Evolutionary conservation across 1,140 invertebrate genomes (phyloP), one percentile per base, ranked within the genome.

Genomic region (Xylocopa sonorina): DNA sequence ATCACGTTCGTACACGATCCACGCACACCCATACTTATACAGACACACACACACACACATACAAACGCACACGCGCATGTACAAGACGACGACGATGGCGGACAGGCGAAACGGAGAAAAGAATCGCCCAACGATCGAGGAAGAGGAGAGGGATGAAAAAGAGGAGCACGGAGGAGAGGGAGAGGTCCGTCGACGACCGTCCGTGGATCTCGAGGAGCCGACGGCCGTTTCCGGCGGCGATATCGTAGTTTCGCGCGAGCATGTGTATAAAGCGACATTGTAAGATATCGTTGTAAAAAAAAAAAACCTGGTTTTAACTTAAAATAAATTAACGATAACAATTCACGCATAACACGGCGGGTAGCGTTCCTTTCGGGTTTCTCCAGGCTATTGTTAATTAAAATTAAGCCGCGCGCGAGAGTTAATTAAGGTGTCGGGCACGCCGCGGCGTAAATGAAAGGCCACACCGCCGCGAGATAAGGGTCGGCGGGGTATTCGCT

Each of bases 301-400:
- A 90, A n/a, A n/a, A n/a, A n/a, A n/a, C n/a, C n/a, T n/a, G 84
- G 88, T 92, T 93, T 92, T 92, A 92, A 92, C 89, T 92, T 92
- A 92, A 92, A 92, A 92, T 93, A 93, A 92, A 93, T 92, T 93
- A 93, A 93, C 89, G 88, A 92, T 92, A 92, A n/a, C n/a, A n/a
- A 91, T 92, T 91, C 85, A 89, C 88, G 87, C 83, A 86, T 82
- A 87, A 74, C n/a, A n/a, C n/a, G n/a, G n/a, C n/a, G n/a, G n/a
- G n/a, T n/a, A n/a, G n/a, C n/a, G n/a, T n/a, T n/a, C n/a, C n/a
- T n/a, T n/a, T n/a, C n/a, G n/a, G n/a, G n/a, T n/a, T n/a, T n/a
- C n/a, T n/a, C 41, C 14, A 41, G 60, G 63, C 16, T 41, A 67
- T 78, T 89, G 88, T 89, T 89, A 89, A 90, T 90, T 91, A 89